Conservation (phyloP, 2,888 invertebrate genomes). For the Antheraea assamensis region DNA sequence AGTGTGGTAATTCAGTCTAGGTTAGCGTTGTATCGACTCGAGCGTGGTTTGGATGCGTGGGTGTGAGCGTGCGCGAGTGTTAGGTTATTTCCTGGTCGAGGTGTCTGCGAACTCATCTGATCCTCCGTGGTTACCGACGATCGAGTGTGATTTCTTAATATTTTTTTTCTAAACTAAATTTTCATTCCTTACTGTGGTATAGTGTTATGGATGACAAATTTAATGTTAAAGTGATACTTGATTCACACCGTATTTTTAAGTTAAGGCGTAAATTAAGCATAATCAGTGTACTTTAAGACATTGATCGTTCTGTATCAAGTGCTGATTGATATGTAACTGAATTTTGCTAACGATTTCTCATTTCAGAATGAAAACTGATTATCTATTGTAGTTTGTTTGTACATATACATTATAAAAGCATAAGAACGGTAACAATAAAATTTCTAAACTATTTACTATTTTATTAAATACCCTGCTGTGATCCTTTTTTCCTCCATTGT, state of each 20-base stretch:
- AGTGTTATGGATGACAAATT: conserved; percentile 74
- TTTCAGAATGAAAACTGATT: conserved; percentile 75
- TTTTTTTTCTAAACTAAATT: conserved; percentile 65
- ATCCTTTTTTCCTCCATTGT: background rate
- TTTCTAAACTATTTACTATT: conserved; percentile 69
- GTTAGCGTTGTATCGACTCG: conserved; percentile 70
- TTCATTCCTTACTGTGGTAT: conserved; percentile 81
- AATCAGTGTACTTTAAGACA: conserved; percentile 73
- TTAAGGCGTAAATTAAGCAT: conserved; percentile 73
- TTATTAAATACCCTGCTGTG: conserved; percentile 30
- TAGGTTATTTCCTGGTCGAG: conserved; percentile 51
- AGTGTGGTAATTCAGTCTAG: conserved; percentile 71
- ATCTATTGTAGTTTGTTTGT: conserved; percentile 81
- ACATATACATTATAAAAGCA: conserved; percentile 79
- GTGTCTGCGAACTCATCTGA: conserved; percentile 49
- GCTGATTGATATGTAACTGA: conserved; percentile 62
- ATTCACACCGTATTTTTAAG: conserved; percentile 75
- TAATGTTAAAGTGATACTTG: conserved; percentile 63
- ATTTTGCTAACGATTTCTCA: conserved; percentile 74
- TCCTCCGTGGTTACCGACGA: conserved; percentile 46
- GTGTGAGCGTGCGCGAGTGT: conserved; percentile 54
- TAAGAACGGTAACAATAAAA: conserved; percentile 80
- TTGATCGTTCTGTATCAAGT: conserved; percentile 61
- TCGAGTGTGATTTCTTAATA: conserved; percentile 62
- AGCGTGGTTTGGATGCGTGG: conserved; percentile 47